Evolutionary conservation across 2,888 invertebrate species (phyloP), one percentile per base, ranked within the genome.

Genomic region (Octodonta nipae): DNA sequence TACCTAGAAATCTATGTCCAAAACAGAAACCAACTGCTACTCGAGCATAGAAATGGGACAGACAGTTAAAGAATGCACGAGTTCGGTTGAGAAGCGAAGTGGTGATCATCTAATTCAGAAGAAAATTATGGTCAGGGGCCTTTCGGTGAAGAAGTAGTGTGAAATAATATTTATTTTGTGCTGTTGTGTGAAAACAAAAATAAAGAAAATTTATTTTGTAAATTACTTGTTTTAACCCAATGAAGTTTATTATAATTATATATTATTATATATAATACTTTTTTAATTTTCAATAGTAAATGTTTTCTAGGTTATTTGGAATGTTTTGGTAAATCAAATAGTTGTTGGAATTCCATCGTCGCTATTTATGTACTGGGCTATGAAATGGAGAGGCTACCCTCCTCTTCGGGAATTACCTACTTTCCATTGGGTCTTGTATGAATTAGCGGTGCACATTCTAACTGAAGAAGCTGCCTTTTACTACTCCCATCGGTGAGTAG

Each of bases 381-480:
- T 81, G 72, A 59, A 64, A 46, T 70, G 74, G 64, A 67, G 83
- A 22, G 83, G 83, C 5, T 70, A 71, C 45, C 71, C 73, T 29
- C 64, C 73, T 13, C 66, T 79, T 11, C 62, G 74, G 5, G 75
- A 76, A 45, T 58, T 86, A 36, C 85, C 86, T 1, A 78, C 80
- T 13, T 81, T 85, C 52, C 78, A 79, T 44, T 77, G 78, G 77
- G 78, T 75, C 3, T 63, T 83, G 26, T 70, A 78, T 31, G 79
- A 86, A 58, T 61, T 86, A 35, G 73, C 74, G 1, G 65, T 83
- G 28, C 79, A 76, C 54, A 75, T 81, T 43, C 56, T 85, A 13
- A 71, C 78, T 47, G 83, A 85, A 55, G 87, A 87, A 61, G 66
- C 83, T 43, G 75, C 75, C 33, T 87, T 87, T 58, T 87, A 87